A percentile compares a stretch with the other conserved stretches of the same genome.
Conservation (phyloP, 2,113 vertebrate genomes). For the Odocoileus virginianus region DNA sequence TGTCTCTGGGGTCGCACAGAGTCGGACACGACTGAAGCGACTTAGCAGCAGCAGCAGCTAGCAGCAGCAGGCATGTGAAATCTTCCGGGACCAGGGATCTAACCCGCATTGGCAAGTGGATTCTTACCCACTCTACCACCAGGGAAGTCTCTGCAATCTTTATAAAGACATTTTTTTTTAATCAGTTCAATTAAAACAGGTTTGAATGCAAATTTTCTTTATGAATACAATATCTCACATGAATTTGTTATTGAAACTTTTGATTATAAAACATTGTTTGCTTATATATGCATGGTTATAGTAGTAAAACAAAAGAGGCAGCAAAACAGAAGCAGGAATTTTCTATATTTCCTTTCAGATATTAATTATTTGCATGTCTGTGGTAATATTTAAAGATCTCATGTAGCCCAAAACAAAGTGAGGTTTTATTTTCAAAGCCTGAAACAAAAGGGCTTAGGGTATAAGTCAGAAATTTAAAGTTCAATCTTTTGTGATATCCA, state of each 20-base stretch:
- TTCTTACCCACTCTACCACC: not conserved
- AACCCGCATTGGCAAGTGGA: not conserved
- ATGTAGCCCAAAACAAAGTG: not conserved
- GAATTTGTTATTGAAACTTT: conserved; percentile 24
- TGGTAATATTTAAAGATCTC: not conserved
- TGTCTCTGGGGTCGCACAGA: no score
- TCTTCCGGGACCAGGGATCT: not conserved
- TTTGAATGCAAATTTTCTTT: conserved; percentile 10
- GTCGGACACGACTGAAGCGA: no score
- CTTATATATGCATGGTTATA: not conserved
- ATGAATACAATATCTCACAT: not conserved
- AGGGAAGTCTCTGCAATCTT: not conserved
- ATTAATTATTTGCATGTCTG: not conserved
- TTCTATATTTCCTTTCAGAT: not conserved
- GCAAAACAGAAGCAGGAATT: not conserved
- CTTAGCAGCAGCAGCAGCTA: no score
- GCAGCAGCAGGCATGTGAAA: not conserved
- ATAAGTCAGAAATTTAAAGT: not conserved
- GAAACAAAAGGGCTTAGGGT: not conserved
- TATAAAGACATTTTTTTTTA: not conserved
- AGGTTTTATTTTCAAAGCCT: not conserved
- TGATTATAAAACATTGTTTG: not conserved
- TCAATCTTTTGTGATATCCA: not conserved
- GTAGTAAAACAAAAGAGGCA: not conserved
- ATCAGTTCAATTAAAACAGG: not conserved